phyloP scores from a whole-genome alignment of 30 jellyfish, hydroid and myxozoan genomes.

The Aurelia aurita region DNA sequence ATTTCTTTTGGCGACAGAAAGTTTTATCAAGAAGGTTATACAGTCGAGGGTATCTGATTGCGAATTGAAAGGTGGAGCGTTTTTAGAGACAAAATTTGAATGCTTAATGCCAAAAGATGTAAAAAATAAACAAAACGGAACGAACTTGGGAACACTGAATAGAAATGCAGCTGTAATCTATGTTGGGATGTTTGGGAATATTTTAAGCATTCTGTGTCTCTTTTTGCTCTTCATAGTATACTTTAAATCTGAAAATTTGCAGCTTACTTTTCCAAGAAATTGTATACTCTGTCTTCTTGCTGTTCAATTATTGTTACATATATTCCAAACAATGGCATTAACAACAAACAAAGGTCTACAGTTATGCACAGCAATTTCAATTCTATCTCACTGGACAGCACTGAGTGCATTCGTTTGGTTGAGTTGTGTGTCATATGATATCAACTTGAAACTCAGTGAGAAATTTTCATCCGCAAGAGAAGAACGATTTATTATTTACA shows the following conservation, averaged over 20 bases:
- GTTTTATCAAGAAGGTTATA: constrained; percentile 11
- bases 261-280: constrained; percentile 17
- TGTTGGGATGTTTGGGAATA: constrained; percentile 24
- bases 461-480: constrained; percentile 11
- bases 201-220: constrained; percentile 19
- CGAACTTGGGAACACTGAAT: background rate
- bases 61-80: background rate
- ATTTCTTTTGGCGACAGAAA: constrained; percentile 15
- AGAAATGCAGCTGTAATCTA: background rate
- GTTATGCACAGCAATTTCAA: constrained; percentile 50
- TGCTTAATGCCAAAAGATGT: background rate
- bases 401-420: constrained; percentile 66
- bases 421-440: constrained; percentile 37
- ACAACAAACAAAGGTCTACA: background rate
- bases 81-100: constrained; percentile 1
- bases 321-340: constrained; percentile 26
- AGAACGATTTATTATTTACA: constrained; percentile 43
- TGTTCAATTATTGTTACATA: constrained; percentile 42
- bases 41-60: constrained; percentile 6
- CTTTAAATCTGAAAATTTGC: constrained; percentile 13
- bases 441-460: constrained; percentile 6
- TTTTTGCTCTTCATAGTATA: constrained; percentile 10
- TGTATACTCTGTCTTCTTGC: constrained; percentile 31
- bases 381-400: constrained; percentile 58
- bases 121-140: background rate